phyloP scores from a whole-genome alignment of 2,888 invertebrate genomes.

The Enoplolaimus lenunculus region DNA sequence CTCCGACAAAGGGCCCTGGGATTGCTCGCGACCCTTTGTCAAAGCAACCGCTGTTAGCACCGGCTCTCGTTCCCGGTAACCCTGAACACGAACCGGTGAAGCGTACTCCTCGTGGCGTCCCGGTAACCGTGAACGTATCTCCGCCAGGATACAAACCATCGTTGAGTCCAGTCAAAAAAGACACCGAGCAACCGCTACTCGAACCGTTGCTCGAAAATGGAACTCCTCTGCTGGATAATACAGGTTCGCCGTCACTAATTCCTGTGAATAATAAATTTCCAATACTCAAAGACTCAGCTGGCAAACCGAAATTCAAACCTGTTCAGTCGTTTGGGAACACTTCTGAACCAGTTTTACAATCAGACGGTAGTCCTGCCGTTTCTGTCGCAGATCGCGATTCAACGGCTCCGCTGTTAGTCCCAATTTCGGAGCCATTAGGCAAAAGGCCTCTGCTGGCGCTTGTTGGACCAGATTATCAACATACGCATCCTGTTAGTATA shows the following conservation, averaged over 20 bases:
- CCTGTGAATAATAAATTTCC: background rate
- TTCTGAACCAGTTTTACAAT: background rate
- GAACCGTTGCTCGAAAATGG: background rate
- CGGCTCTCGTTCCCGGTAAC: background rate
- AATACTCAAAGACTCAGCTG: no score
- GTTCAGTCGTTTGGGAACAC: background rate
- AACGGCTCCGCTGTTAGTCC: background rate
- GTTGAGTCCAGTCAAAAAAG: background rate
- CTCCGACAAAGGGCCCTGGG: background rate
- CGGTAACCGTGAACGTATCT: background rate
- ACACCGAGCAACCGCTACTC: background rate
- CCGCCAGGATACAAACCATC: background rate
- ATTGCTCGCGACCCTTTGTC: background rate
- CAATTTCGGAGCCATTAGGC: background rate
- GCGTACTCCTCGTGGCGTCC: background rate
- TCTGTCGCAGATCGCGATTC: background rate
- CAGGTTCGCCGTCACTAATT: background rate
- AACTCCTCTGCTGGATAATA: background rate
- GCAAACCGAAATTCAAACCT: background rate
- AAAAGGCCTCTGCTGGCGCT: background rate
- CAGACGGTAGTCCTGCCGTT: background rate
- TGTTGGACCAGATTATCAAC: background rate
- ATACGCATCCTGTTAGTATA: background rate
- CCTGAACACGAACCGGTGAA: background rate
- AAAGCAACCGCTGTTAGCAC: background rate